phyloP scores from a whole-genome alignment of 1,140 invertebrate species.

The Hesperophylax magnus region DNA sequence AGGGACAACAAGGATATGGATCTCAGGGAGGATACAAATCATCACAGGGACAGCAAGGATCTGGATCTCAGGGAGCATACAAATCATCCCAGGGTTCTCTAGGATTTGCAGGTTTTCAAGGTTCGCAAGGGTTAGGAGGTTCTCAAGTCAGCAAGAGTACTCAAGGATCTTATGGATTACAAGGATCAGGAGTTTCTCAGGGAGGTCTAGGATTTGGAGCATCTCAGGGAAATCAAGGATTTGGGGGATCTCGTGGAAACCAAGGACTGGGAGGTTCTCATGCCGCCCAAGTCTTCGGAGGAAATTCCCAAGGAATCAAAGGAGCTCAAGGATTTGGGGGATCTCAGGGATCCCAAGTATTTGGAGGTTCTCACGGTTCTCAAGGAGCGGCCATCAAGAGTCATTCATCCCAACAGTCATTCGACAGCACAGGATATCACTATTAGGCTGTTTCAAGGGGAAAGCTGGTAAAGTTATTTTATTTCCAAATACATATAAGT shows the following conservation, averaged over 20 bases:
- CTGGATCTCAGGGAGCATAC: neutral
- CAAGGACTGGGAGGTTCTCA: neutral
- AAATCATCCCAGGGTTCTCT: neutral
- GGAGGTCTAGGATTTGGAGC: neutral
- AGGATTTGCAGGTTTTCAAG: neutral
- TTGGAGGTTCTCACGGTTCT: neutral
- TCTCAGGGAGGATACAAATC: neutral
- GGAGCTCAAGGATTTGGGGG: neutral
- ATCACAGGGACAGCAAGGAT: neutral
- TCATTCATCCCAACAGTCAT: neutral
- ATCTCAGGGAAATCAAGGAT: constrained; percentile 3
- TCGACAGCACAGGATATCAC: constrained; percentile 29
- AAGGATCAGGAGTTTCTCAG: neutral
- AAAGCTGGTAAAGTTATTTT: neutral
- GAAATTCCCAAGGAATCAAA: neutral
- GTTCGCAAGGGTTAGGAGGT: neutral
- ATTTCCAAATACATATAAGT: neutral
- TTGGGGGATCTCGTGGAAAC: neutral
- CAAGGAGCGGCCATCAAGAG: neutral
- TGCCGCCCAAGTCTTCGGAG: neutral
- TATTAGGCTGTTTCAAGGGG: neutral
- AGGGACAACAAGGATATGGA: neutral
- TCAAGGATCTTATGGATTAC: neutral
- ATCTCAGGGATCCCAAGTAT: neutral
- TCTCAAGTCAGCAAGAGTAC: neutral